These are phyloP conservation scores for Prosopocoilus inquinatus DNA, from an alignment of 2,888 invertebrate species.

Conservation along the genomic window DNA sequence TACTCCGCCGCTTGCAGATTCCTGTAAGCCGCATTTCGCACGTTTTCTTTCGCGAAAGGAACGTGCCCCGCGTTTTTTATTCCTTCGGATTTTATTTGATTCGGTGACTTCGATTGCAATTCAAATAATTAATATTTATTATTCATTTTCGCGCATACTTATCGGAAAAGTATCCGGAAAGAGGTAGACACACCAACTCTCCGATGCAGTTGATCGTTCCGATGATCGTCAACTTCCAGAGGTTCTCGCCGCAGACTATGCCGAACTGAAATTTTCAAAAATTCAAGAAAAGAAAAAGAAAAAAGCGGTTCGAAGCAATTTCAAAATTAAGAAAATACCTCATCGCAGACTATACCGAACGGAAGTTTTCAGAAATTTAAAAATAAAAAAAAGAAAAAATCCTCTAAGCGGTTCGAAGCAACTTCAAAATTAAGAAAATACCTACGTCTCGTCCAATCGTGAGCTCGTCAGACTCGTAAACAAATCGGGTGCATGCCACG, in stretches of 20 bases:
- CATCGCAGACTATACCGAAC: too few relatives aligned
- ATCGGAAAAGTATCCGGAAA: constrained; percentile 66
- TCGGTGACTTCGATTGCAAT: too few relatives aligned
- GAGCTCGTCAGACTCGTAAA: constrained; percentile 25
- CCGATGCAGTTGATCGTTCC: constrained; percentile 73
- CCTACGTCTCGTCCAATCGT: constrained; percentile 29
- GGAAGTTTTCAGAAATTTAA: background rate
- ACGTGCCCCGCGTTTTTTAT: too few relatives aligned
- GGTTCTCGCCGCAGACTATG: constrained; percentile 61
- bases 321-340: constrained; percentile 8
- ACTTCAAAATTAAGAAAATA: background rate
- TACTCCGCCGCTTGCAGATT: too few relatives aligned
- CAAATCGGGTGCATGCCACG: constrained; percentile 21
- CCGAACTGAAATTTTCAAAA: constrained; percentile 55
- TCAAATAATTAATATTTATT: too few relatives aligned
- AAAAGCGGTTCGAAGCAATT: background rate
- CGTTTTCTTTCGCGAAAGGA: too few relatives aligned
- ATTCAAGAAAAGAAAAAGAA: background rate
- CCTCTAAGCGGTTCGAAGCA: too few relatives aligned
- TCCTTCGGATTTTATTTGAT: too few relatives aligned
- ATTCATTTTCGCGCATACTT: constrained; percentile 54
- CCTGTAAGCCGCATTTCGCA: too few relatives aligned
- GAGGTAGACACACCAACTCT: constrained; percentile 69
- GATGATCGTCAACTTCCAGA: constrained; percentile 72
- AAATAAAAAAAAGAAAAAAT: too few relatives aligned